phyloP scores from a whole-genome alignment of 2,888 invertebrate genomes.

The Oeneis ivallda region DNA sequence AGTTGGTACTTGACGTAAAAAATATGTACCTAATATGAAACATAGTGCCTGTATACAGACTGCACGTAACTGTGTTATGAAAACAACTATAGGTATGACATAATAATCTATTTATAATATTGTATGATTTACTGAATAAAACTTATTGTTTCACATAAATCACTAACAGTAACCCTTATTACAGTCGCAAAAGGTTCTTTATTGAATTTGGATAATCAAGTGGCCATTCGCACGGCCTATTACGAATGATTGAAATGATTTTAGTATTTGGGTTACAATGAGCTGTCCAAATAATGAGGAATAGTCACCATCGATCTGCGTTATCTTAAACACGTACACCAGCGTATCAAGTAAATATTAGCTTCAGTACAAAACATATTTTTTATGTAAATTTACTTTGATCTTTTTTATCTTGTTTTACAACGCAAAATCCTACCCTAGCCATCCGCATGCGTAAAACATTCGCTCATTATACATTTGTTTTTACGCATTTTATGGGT shows the following conservation, averaged over 20 bases:
- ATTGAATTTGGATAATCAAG: neutral
- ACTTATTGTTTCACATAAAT: neutral
- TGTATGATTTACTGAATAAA: conserved; percentile 14
- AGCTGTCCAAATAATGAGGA: conserved; percentile 33
- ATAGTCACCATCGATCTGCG: conserved; percentile 26
- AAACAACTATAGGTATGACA: neutral
- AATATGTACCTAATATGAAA: neutral
- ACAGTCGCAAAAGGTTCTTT: conserved; percentile 4
- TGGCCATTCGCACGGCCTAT: conserved; percentile 26
- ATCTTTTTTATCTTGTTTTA: neutral
- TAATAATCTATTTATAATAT: conserved; percentile 1
- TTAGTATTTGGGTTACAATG: conserved; percentile 32
- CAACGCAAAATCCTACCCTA: neutral
- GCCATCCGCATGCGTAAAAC: neutral
- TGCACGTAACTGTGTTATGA: conserved; percentile 2
- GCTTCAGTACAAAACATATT: neutral
- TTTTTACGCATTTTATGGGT: too few relatives aligned
- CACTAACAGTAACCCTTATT: conserved; percentile 7
- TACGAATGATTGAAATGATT: conserved; percentile 36
- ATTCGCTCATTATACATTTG: neutral
- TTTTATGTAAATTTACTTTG: neutral
- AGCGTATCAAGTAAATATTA: neutral
- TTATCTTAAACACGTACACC: conserved; percentile 11
- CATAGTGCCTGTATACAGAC: neutral
- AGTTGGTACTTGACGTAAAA: too few relatives aligned